Evolutionary conservation across 2,797 vertebrate species (phyloP).

Genomic region (Decapterus maruadsi): DNA sequence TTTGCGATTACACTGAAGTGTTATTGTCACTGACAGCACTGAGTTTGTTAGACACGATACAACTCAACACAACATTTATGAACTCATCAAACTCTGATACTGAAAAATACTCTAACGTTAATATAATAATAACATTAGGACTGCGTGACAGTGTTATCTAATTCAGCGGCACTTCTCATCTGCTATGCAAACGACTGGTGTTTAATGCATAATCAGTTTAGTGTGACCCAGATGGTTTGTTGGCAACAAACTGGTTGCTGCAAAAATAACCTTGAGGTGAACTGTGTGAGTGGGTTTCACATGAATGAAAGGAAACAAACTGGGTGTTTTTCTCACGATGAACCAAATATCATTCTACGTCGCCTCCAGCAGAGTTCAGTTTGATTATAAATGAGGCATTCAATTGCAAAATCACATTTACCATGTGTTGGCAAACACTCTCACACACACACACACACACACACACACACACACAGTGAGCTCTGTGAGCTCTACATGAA

Average conservation of each 20-base stretch:
- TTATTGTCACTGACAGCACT: conserved; percentile 25
- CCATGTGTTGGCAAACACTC: conserved; percentile 40
- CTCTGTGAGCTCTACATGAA: conserved; percentile 37
- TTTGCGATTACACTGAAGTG: conserved; percentile 36
- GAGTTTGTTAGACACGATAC: conserved; percentile 2
- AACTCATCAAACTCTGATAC: conserved; percentile 29
- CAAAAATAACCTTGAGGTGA: conserved; percentile 34
- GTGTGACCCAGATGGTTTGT: conserved; percentile 59
- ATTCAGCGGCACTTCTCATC: conserved; percentile 36
- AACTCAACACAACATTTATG: conserved; percentile 11
- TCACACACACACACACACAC: conserved; percentile 8
- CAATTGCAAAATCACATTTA: conserved; percentile 50
- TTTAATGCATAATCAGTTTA: conserved; percentile 67
- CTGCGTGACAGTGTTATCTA: conserved; percentile 24
- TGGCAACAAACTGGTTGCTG: conserved; percentile 52
- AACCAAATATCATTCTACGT: conserved; percentile 24
- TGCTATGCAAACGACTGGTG: conserved; percentile 53
- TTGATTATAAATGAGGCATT: conserved; percentile 42
- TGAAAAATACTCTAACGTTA: conserved; percentile 29
- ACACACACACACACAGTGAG: conserved; percentile 13
- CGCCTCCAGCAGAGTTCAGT: conserved; percentile 36
- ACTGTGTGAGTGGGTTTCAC: conserved; percentile 41
- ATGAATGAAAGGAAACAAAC: conserved; percentile 16
- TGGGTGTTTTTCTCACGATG: conserved; percentile 16
- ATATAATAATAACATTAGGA: conserved; percentile 8